Percentiles rank a stretch among this genome's conserved stretches.
phyloP scores from a whole-genome alignment of 2,888 invertebrate genomes.

The Xanthia icteritia region DNA sequence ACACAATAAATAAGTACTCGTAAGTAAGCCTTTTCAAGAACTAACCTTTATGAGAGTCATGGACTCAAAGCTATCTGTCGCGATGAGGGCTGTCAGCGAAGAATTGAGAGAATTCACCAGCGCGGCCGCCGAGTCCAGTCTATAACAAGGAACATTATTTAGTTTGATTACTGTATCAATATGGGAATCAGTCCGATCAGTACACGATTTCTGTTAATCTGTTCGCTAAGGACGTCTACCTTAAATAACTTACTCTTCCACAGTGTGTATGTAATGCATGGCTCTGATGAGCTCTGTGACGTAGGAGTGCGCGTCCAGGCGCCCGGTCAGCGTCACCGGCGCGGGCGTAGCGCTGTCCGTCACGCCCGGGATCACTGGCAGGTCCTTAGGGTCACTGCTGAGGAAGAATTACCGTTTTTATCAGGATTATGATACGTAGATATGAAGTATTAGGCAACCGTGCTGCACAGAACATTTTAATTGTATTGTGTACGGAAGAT shows the following conservation, averaged over 20 bases:
- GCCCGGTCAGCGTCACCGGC: slow-evolving; percentile 56
- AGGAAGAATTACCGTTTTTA: background rate
- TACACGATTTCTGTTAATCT: background rate
- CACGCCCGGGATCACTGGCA: slow-evolving; percentile 80
- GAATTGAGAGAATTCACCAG: slow-evolving; percentile 92
- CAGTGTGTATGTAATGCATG: slow-evolving; percentile 83
- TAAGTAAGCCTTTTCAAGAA: background rate
- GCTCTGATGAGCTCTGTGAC: slow-evolving; percentile 83
- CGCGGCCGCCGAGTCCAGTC: slow-evolving; percentile 91
- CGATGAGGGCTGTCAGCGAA: slow-evolving; percentile 93
- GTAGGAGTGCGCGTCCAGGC: slow-evolving; percentile 83
- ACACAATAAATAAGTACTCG: background rate
- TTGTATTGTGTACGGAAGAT: too few relatives aligned
- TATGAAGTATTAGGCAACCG: background rate
- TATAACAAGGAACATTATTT: slow-evolving; percentile 54
- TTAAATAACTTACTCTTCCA: slow-evolving; percentile 80
- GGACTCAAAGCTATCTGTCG: slow-evolving; percentile 94
- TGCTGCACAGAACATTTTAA: too few relatives aligned
- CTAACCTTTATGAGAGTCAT: slow-evolving; percentile 93
- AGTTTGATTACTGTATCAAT: too few relatives aligned
- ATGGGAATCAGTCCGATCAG: too few relatives aligned
- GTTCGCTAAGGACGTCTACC: too few relatives aligned
- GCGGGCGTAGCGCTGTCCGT: slow-evolving; percentile 38
- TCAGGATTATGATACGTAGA: background rate
- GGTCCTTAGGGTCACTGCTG: slow-evolving; percentile 69